Evolutionary conservation across 30 jellyfish, hydroid and myxozoan genomes (phyloP).

Genomic region (Catostylus mosaicus): DNA sequence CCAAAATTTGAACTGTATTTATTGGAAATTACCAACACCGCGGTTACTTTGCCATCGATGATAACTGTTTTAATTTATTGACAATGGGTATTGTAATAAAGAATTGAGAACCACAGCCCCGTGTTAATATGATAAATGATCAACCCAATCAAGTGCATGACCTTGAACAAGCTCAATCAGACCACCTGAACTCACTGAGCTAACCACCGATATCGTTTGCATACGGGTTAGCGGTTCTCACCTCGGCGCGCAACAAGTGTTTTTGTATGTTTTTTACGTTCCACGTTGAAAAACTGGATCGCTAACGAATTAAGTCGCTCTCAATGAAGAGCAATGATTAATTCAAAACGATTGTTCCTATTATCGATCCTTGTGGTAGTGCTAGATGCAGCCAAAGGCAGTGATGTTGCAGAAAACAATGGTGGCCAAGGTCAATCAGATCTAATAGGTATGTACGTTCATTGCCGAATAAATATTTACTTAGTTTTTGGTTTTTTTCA

Average conservation of each 20-base stretch:
- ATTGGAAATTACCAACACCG: too few species aligned
- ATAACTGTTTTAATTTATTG: conserved; percentile 28
- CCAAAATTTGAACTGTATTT: too few species aligned
- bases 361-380: conserved; percentile 53
- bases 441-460: conserved; percentile 17
- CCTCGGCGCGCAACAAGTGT: neutral
- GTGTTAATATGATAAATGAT: conserved; percentile 50
- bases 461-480: neutral
- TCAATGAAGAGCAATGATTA: conserved; percentile 67
- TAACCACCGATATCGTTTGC: neutral
- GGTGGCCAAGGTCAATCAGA: conserved; percentile 1
- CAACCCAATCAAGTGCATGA: conserved; percentile 45
- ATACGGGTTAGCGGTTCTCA: conserved; percentile 5
- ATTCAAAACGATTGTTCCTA: conserved; percentile 26
- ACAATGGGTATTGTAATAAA: conserved; percentile 48
- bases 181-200: conserved; percentile 71
- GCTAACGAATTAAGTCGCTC: conserved; percentile 24
- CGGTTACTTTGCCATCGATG: conserved; percentile 3
- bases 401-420: conserved; percentile 5
- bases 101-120: conserved; percentile 28
- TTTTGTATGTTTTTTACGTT: neutral
- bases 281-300: conserved; percentile 37
- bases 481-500: too few species aligned
- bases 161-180: conserved; percentile 38
- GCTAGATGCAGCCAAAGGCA: conserved; percentile 1